Evolutionary conservation across 2,888 invertebrate genomes (phyloP).

Genomic region (Aphodius granarius): DNA sequence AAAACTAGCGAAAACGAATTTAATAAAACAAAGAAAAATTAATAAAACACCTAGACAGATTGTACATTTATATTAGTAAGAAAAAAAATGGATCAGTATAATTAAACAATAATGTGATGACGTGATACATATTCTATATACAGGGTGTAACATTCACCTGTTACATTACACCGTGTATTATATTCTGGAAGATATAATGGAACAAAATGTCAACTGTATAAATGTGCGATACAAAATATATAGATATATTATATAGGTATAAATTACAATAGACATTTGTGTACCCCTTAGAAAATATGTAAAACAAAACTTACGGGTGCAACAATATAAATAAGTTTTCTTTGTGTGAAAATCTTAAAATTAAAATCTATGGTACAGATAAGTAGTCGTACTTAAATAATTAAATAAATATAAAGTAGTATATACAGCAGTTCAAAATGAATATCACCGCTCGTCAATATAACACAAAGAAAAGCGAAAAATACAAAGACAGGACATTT

Average conservation of each 20-base stretch:
- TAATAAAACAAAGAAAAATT: conserved; percentile 1
- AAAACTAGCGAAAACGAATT: background rate
- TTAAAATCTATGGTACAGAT: background rate
- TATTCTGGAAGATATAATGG: background rate
- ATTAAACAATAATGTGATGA: background rate
- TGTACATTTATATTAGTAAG: conserved; percentile 1
- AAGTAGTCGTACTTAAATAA: background rate
- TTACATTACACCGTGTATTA: background rate
- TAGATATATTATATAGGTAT: background rate
- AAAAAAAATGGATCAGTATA: conserved; percentile 1
- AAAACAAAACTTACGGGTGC: background rate
- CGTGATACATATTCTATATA: background rate
- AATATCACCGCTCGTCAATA: too few relatives aligned
- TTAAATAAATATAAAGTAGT: background rate
- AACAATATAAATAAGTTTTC: background rate
- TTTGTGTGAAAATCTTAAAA: background rate
- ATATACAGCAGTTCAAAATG: too few relatives aligned
- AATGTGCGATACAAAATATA: background rate
- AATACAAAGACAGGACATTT: too few relatives aligned
- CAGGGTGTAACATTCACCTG: too few relatives aligned
- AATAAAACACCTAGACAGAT: background rate
- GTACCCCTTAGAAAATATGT: too few relatives aligned
- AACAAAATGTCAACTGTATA: background rate
- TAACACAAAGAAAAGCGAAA: too few relatives aligned
- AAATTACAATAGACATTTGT: background rate